Evolutionary conservation across 2,888 invertebrate species (phyloP).

Genomic region (Vesta saturnalis): DNA sequence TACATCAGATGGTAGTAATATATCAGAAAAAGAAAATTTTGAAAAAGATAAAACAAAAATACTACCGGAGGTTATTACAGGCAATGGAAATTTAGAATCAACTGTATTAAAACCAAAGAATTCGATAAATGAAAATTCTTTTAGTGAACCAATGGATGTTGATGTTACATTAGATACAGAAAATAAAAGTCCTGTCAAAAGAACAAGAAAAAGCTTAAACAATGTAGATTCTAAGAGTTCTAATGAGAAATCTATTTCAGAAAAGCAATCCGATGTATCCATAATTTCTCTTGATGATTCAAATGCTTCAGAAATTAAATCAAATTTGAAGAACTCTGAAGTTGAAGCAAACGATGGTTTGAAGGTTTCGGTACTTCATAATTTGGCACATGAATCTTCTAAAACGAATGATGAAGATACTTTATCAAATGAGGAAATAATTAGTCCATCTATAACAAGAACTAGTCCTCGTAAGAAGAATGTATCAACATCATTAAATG

Average conservation of each 20-base stretch:
- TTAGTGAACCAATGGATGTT: slow-evolving; percentile 6
- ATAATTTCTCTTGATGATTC: no score
- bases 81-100: not conserved
- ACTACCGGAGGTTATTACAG: not conserved
- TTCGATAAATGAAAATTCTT: not conserved
- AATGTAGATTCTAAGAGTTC: no score
- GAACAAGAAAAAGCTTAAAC: no score
- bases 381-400: not conserved
- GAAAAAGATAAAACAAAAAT: not conserved
- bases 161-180: not conserved
- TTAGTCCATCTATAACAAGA: not conserved
- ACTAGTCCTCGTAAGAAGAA: not conserved
- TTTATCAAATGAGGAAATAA: not conserved
- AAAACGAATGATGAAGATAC: not conserved
- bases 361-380: no score
- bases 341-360: no score
- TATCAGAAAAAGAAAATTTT: not conserved
- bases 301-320: no score
- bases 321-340: no score
- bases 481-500: not conserved
- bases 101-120: not conserved
- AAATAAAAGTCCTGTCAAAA: no score
- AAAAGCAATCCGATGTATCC: no score
- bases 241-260: no score
- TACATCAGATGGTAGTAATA: not conserved